Evolutionary conservation across 2,113 vertebrate species (phyloP).

Genomic region (Tinamus guttatus): DNA sequence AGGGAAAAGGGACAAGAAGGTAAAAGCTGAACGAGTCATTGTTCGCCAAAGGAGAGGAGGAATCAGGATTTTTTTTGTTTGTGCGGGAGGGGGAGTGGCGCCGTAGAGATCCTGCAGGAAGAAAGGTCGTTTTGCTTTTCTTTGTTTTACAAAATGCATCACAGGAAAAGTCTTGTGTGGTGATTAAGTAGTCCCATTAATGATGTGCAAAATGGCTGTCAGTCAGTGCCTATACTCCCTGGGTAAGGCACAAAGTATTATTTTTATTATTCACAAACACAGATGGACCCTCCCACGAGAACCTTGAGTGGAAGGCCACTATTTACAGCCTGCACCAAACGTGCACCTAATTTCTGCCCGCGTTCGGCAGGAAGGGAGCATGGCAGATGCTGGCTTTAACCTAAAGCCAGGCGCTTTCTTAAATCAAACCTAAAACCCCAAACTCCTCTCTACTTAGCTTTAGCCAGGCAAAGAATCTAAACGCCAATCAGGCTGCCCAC

Average conservation of each 20-base stretch:
- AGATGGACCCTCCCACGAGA: background rate
- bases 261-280: background rate
- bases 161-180: slow-evolving; percentile 21
- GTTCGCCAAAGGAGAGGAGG: background rate
- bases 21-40: slow-evolving; percentile 37
- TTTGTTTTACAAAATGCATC: slow-evolving; percentile 23
- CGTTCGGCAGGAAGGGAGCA: background rate
- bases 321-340: too few relatives aligned
- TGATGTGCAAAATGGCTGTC: background rate
- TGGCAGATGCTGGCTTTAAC: too few relatives aligned
- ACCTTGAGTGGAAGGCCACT: background rate
- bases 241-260: background rate
- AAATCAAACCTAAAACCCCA: background rate
- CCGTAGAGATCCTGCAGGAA: background rate
- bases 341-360: background rate
- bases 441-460: background rate
- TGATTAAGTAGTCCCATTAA: background rate
- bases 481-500: accelerated
- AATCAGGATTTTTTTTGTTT: background rate
- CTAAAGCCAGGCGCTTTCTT: background rate
- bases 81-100: background rate
- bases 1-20: too few relatives aligned
- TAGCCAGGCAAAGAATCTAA: accelerated
- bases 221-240: background rate
- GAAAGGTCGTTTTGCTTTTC: slow-evolving; percentile 42